These are phyloP conservation scores for Melanostoma mellinum DNA, from an alignment of 2,888 invertebrate species.

Conservation along the genomic window DNA sequence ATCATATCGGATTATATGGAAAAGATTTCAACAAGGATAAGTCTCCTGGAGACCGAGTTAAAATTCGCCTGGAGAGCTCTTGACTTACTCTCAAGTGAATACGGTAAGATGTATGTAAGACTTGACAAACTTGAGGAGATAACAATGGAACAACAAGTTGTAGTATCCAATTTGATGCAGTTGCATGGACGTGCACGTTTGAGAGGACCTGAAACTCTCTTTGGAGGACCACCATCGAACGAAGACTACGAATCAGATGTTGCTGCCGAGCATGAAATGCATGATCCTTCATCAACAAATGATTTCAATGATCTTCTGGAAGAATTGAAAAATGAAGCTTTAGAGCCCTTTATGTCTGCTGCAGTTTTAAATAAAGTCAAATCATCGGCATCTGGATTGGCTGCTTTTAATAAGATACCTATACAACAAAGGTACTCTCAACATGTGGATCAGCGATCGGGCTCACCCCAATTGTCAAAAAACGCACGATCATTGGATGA, in stretches of 20 bases:
- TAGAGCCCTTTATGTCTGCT: slow-evolving; percentile 50
- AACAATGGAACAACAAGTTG: slow-evolving; percentile 94
- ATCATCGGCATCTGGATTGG: slow-evolving; percentile 26
- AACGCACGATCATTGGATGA: slow-evolving; percentile 45
- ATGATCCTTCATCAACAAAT: slow-evolving; percentile 68
- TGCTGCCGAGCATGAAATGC: slow-evolving; percentile 26
- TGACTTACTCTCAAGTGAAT: slow-evolving; percentile 94
- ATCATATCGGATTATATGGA: slow-evolving; percentile 96
- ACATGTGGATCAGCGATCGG: slow-evolving; percentile 31
- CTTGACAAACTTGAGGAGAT: slow-evolving; percentile 93
- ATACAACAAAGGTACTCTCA: slow-evolving; percentile 21
- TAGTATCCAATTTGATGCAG: slow-evolving; percentile 91
- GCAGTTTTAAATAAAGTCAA: slow-evolving; percentile 19
- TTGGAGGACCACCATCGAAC: slow-evolving; percentile 80
- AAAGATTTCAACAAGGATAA: slow-evolving; percentile 92
- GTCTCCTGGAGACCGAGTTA: slow-evolving; percentile 93
- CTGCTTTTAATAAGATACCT: slow-evolving; percentile 32
- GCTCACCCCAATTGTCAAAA: slow-evolving; percentile 40
- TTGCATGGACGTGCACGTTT: slow-evolving; percentile 76
- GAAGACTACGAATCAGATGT: slow-evolving; percentile 76
- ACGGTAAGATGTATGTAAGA: slow-evolving; percentile 96
- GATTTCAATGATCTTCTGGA: slow-evolving; percentile 76
- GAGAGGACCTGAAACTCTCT: slow-evolving; percentile 67
- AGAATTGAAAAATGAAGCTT: slow-evolving; percentile 76
- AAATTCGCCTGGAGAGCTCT: slow-evolving; percentile 96